phyloP scores from a whole-genome alignment of 1,140 invertebrate genomes.

The Gonatopus flavifemur region DNA sequence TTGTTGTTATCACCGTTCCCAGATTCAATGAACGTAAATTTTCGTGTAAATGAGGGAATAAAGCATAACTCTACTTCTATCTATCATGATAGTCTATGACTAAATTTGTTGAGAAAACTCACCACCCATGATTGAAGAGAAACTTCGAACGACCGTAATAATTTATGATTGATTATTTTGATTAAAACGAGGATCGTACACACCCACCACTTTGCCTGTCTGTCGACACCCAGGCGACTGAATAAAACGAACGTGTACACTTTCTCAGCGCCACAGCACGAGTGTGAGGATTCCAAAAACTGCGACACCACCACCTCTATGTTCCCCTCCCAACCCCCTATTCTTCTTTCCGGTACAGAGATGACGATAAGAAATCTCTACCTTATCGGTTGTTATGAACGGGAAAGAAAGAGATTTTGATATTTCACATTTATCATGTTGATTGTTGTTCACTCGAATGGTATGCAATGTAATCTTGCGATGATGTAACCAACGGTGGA shows the following conservation, averaged over 20 bases:
- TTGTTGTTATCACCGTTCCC: conserved; percentile 21
- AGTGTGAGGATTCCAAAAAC: conserved; percentile 28
- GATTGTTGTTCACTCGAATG: too few species aligned
- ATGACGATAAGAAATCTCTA: too few species aligned
- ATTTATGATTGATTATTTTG: too few species aligned
- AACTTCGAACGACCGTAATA: too few species aligned
- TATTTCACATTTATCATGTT: too few species aligned
- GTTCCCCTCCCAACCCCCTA: background rate
- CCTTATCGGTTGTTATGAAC: background rate
- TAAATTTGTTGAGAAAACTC: too few species aligned
- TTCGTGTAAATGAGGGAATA: too few species aligned
- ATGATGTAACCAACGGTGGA: too few species aligned
- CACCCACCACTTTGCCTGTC: conserved; percentile 41
- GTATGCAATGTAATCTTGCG: too few species aligned
- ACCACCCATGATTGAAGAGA: conserved; percentile 41
- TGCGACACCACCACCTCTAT: conserved; percentile 9
- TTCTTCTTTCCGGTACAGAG: too few species aligned
- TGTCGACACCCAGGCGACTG: conserved; percentile 32
- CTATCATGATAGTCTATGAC: too few species aligned
- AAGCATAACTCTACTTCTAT: too few species aligned
- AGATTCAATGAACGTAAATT: conserved; percentile 17
- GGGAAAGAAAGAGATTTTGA: background rate
- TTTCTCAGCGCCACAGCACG: conserved; percentile 35
- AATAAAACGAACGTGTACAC: conserved; percentile 27
- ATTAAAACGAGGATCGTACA: conserved; percentile 19